A percentile compares a stretch with the other conserved stretches of the same genome.
These are phyloP conservation scores for Andrena bucephala DNA, from an alignment of 2,888 invertebrate genomes.

Conservation along the genomic window DNA sequence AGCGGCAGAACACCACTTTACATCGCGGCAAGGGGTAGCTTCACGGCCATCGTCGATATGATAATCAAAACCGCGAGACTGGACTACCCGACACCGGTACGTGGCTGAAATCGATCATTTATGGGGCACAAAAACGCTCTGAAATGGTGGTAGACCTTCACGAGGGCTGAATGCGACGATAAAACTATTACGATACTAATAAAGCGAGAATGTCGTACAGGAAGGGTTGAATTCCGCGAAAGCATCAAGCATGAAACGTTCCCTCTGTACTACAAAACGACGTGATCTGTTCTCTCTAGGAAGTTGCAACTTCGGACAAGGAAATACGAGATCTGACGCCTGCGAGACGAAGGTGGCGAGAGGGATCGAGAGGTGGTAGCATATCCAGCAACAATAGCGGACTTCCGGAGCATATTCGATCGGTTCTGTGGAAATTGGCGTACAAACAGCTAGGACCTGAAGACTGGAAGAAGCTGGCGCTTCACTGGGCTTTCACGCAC, in stretches of 20 bases:
- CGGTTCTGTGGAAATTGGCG: conserved; percentile 86
- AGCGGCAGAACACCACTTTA: conserved; percentile 90
- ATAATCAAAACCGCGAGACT: conserved; percentile 91
- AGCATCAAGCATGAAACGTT: neutral
- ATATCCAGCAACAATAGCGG: conserved; percentile 73
- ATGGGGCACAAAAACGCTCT: neutral
- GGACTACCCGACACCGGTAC: conserved; percentile 88
- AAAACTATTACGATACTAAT: neutral
- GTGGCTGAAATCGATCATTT: conserved; percentile 49
- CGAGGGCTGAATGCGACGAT: too few relatives aligned
- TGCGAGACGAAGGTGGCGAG: conserved; percentile 78
- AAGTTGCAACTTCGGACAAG: conserved; percentile 76
- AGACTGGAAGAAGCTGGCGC: conserved; percentile 89
- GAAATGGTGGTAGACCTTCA: neutral
- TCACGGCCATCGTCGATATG: conserved; percentile 93
- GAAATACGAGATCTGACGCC: conserved; percentile 78
- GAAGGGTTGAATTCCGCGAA: neutral
- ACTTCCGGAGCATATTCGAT: conserved; percentile 84
- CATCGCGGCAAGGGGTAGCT: conserved; percentile 92
- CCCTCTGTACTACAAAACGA: neutral
- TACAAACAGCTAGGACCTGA: conserved; percentile 87
- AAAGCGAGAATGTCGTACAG: neutral
- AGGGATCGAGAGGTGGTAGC: conserved; percentile 73
- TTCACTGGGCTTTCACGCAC: conserved; percentile 89
- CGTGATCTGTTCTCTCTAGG: conserved; percentile 60